phyloP scores from a whole-genome alignment of 2,113 vertebrate genomes.

The Falco punctatus region DNA sequence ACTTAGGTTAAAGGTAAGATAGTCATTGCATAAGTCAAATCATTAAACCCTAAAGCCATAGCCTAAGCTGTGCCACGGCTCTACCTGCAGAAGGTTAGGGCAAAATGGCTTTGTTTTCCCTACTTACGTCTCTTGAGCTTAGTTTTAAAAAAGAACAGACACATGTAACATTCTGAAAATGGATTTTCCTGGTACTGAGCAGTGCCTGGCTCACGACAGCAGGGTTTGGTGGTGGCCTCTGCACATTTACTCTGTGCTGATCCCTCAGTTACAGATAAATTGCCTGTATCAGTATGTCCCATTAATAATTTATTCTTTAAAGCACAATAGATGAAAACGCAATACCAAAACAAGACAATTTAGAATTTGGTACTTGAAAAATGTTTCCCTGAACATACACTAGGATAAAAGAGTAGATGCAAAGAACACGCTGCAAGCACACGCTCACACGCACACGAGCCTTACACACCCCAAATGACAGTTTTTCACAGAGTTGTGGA shows the following conservation, averaged over 20 bases:
- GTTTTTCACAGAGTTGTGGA: neutral
- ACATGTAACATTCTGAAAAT: accelerated
- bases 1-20: neutral
- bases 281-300: neutral
- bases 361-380: neutral
- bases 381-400: accelerated
- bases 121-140: neutral
- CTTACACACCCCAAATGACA: neutral
- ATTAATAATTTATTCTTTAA: neutral
- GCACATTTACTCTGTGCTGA: neutral
- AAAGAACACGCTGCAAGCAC: neutral
- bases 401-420: neutral
- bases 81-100: neutral
- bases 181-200: neutral
- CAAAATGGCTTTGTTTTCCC: neutral
- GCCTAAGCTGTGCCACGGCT: neutral
- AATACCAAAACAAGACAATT: neutral
- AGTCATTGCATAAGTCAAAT: neutral
- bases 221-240: neutral
- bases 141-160: neutral
- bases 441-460: neutral
- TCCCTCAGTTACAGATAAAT: neutral
- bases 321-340: neutral
- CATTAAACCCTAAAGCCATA: neutral
- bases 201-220: neutral